Evolutionary conservation across 2,797 vertebrate genomes (phyloP).

Genomic region (Chiropotes sagulatus): DNA sequence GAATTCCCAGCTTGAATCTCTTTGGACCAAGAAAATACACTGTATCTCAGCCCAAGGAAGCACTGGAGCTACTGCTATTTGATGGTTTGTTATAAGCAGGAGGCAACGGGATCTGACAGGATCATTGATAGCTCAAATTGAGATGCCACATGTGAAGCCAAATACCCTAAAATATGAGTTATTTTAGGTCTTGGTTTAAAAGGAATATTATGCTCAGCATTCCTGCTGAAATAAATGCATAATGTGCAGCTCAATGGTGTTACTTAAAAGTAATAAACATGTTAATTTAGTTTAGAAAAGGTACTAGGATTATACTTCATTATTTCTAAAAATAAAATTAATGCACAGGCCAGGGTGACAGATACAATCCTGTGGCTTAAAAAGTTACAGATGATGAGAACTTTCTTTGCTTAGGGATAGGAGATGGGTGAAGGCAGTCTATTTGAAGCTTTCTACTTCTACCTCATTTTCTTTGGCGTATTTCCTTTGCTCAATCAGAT

Average conservation of each 20-base stretch:
- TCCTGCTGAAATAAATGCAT: slow-evolving; percentile 55
- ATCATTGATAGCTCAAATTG: slow-evolving; percentile 2
- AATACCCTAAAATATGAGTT: slow-evolving; percentile 46
- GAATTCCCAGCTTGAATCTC: slow-evolving; percentile 80
- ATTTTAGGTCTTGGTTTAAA: slow-evolving; percentile 57
- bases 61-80: slow-evolving; percentile 38
- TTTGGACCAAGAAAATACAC: slow-evolving; percentile 58
- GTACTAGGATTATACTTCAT: slow-evolving; percentile 42
- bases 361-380: slow-evolving; percentile 1
- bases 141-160: slow-evolving; percentile 28
- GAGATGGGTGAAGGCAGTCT: not conserved
- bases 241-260: not conserved
- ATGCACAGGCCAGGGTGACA: not conserved
- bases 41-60: slow-evolving; percentile 60
- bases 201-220: slow-evolving; percentile 10
- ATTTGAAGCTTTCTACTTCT: not conserved
- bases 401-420: not conserved
- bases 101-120: slow-evolving; percentile 83
- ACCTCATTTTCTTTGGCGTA: not conserved
- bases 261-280: slow-evolving; percentile 42
- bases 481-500: not conserved
- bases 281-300: slow-evolving; percentile 62
- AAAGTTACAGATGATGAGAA: slow-evolving; percentile 40
- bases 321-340: slow-evolving; percentile 65
- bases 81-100: slow-evolving; percentile 85